phyloP scores from a whole-genome alignment of 2,113 vertebrate species.

The Odocoileus hemionus region DNA sequence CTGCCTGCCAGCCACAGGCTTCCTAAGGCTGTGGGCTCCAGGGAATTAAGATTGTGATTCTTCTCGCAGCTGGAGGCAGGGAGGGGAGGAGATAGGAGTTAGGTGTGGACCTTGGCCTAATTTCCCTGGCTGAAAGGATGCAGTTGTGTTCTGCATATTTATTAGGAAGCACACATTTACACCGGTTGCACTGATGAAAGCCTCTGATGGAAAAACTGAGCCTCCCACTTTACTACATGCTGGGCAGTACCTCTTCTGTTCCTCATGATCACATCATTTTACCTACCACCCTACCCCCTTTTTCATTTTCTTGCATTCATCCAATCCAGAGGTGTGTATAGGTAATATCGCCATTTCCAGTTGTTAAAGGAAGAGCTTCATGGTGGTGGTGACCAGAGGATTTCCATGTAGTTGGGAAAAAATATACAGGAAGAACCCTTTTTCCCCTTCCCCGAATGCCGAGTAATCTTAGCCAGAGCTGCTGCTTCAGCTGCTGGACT shows the following conservation, averaged over 20 bases:
- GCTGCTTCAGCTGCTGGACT: fast-evolving
- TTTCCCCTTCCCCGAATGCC: background rate
- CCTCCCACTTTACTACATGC: fast-evolving
- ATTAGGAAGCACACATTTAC: background rate
- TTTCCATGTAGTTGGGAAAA: background rate
- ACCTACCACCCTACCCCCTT: fast-evolving
- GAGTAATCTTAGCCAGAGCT: background rate
- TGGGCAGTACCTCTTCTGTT: background rate
- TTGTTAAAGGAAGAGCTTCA: background rate
- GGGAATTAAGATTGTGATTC: background rate
- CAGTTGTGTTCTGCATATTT: background rate
- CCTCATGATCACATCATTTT: fast-evolving
- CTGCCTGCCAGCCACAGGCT: background rate
- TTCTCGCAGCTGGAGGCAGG: background rate
- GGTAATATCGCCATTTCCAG: background rate
- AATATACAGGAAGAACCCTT: background rate
- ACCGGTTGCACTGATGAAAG: background rate
- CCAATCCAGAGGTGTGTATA: background rate
- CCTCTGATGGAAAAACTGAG: background rate
- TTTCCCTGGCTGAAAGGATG: background rate
- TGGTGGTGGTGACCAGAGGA: background rate
- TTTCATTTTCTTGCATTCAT: background rate
- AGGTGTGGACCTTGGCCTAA: background rate
- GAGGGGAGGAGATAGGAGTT: background rate
- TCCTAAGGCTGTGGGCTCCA: background rate